Base-by-base conservation (phyloP, 2,113 vertebrate genomes). In the Ailuropoda melanoleuca region DNA sequence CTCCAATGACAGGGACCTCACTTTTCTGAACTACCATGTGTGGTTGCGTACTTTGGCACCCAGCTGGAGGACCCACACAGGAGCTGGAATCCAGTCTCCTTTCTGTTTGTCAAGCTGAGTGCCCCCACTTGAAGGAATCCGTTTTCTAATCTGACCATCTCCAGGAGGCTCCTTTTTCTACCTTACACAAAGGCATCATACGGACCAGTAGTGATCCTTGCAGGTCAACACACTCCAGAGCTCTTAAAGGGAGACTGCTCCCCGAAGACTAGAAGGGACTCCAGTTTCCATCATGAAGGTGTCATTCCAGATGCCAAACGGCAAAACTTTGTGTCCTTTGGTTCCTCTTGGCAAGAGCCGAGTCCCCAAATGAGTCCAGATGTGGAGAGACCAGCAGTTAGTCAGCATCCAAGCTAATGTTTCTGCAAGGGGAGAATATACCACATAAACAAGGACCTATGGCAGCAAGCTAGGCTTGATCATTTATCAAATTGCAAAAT, bases 401-500 rank as follows among this genome's bases (percentile, higher is more conserved):
- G n/a, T n/a, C n/a, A n/a, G n/a, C 70, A 37, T 90, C 46, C n/a
- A 17, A 85, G 85, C 77, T 31, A 64, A 58, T 19, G 8, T 95
- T 46, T 95, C 58, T 5, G 15, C 88, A 92, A 39, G 84, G 70
- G 55, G 93, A 82, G 75, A 93, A 50, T 74, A 17, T 15, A 87
- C 64, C 75, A 81, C 0, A 95, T 0, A 29, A 82, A 86, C 34
- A 70, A 88, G 31, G 72, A 90, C 75, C 39, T 56, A 14, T 29
- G 60, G 86, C 21, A 78, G 62, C 84, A 81, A 87, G 88, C 39
- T 78, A 75, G 97, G 62, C 90, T 92, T 66, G 85, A 92, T 91
- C 97, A 77, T 98, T 97, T 97, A 95, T 98, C 96, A 93, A 92
- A 95, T 78, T 94, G 93, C 84, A 90, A 6, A 29, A 72, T 96